phyloP scores from a whole-genome alignment of 2,797 vertebrate genomes.

The Dermochelys coriacea region DNA sequence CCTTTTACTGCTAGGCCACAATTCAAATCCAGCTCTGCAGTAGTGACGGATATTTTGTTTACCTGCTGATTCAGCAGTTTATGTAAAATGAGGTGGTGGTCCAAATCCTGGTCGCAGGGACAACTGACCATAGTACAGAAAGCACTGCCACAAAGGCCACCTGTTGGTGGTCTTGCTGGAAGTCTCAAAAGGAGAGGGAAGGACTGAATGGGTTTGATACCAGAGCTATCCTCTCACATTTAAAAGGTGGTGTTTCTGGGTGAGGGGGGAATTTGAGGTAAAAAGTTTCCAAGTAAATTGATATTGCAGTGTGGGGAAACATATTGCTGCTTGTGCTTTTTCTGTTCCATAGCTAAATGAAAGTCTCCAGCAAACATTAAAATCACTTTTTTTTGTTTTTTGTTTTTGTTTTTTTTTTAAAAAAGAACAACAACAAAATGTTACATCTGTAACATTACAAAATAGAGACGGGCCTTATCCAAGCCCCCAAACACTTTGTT shows the following conservation, averaged over 20 bases:
- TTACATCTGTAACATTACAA: not conserved
- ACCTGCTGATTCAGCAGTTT: not conserved
- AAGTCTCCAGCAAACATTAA: not conserved
- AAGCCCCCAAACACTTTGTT: not conserved
- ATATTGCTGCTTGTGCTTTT: not conserved
- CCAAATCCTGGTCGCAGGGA: not conserved
- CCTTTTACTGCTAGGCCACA: not conserved
- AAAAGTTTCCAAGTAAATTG: too few species aligned
- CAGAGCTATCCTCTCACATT: not conserved
- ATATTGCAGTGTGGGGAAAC: too few species aligned
- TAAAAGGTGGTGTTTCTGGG: not conserved
- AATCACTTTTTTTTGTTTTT: not conserved
- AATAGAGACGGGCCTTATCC: not conserved
- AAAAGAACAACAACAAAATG: not conserved
- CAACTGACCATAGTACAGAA: not conserved
- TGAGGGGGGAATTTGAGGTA: too few species aligned
- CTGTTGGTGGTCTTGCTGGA: not conserved
- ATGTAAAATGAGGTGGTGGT: not conserved
- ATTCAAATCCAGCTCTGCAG: not conserved
- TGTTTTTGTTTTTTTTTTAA: too few species aligned
- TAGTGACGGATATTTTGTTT: not conserved
- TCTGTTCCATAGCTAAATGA: not conserved
- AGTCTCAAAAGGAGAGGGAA: not conserved
- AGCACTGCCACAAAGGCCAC: accelerated
- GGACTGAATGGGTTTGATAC: not conserved